Evolutionary conservation across 2,113 vertebrate species (phyloP), one percentile per base, ranked within the genome.

Genomic region (Pachycephala philippinensis): DNA sequence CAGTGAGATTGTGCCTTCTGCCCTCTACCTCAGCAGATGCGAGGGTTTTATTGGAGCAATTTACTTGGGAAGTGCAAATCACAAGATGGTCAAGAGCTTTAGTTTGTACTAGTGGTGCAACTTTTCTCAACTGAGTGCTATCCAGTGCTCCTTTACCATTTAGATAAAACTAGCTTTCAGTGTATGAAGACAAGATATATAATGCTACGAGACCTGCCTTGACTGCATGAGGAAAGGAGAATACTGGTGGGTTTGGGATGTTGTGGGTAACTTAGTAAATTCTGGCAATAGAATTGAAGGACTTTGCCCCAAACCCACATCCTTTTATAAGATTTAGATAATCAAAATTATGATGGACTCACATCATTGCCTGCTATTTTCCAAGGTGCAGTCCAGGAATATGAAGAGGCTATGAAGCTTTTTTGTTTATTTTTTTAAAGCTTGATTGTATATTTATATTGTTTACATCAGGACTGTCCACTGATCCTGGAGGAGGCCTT

Each of bases 1-100:
- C 0, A 0, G 70, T 91, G 84, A 83, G 91, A 93, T 61, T 88
- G 97, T 98, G 98, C 98, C 97, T 98, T 98, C 95, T 96, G 80
- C 56, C 95, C 83, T 83, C 93, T 96, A 87, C 92, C 93, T 97
- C 94, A 94, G 85, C 74, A 91, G 90, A 95, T 81, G 56, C 11
- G 82, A 96, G 47, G 82, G 84, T 74, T 90, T 88, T 85, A 80
- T 56, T 93, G 89, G 93, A 95, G 92, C 71, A 79, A 69, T 95
- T 78, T 95, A 96, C 87, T 92, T 96, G 97, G 91, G 95, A 96
- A 98, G 84, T 80, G 70, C 77, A 85, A 92, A 93, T 83, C 56
- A 87, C 70, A 76, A 81, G 72, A 66, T 69, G 78, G 77, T 97
- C 92, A 92, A 93, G 52, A 89, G 86, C 85, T 95, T 93, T 63